Evolutionary conservation across 2,888 invertebrate species (phyloP).

Genomic region (Steinernema hermaphroditum): DNA sequence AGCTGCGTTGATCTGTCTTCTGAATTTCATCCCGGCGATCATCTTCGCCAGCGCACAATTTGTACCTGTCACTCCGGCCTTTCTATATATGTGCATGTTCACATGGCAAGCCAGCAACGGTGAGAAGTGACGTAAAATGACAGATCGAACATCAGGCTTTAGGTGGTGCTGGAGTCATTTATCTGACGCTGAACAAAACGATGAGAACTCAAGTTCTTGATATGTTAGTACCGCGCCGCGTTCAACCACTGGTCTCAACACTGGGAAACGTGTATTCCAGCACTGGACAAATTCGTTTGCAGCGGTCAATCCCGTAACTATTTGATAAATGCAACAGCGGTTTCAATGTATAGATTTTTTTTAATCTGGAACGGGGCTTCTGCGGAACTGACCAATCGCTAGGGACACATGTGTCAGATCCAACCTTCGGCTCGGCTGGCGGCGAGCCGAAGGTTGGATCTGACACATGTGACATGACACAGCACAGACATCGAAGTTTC

Average conservation of each 20-base stretch:
- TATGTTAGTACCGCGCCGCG: not conserved
- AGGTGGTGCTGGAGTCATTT: not conserved
- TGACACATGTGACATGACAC: too few species aligned
- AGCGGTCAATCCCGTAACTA: too few species aligned
- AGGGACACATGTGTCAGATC: too few species aligned
- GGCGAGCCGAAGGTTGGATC: too few species aligned
- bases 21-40: not conserved
- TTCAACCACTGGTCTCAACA: not conserved
- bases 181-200: not conserved
- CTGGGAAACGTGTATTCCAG: not conserved
- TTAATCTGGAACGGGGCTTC: too few species aligned
- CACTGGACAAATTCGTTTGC: not conserved
- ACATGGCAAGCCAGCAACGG: slow-evolving; percentile 12
- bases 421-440: too few species aligned
- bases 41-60: not conserved
- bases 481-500: too few species aligned
- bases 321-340: too few species aligned
- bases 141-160: not conserved
- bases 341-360: too few species aligned
- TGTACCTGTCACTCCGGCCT: not conserved
- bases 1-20: not conserved
- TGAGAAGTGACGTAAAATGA: not conserved
- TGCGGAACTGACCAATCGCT: too few species aligned
- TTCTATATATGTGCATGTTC: not conserved
- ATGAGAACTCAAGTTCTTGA: not conserved